Evolutionary conservation across 2,797 vertebrate species (phyloP).

Genomic region (Hippopotamyrus pictus): DNA sequence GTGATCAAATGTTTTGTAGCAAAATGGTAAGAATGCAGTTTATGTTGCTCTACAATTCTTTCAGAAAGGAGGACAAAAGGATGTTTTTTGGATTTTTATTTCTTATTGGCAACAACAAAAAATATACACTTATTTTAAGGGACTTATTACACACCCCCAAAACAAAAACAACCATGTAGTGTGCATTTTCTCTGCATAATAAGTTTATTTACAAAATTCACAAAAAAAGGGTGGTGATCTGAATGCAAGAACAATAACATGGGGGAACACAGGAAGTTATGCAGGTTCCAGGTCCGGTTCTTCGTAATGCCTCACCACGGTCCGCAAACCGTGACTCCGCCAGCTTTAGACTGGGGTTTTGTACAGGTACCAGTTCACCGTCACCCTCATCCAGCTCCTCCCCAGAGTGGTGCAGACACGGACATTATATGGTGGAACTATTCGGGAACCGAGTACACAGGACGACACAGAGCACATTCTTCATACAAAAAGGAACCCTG

Average conservation of each 20-base stretch:
- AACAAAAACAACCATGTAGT: slow-evolving; percentile 41
- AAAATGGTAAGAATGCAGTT: neutral
- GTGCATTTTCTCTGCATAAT: slow-evolving; percentile 34
- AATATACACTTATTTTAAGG: slow-evolving; percentile 32
- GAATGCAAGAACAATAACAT: slow-evolving; percentile 15
- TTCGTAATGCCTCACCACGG: slow-evolving; percentile 34
- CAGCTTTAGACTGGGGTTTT: slow-evolving; percentile 34
- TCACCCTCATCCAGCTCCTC: slow-evolving; percentile 28
- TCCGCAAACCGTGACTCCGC: slow-evolving; percentile 24
- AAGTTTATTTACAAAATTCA: slow-evolving; percentile 43
- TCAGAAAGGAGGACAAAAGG: neutral
- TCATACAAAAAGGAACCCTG: slow-evolving; percentile 30
- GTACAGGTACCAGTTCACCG: slow-evolving; percentile 24
- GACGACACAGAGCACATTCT: slow-evolving; percentile 29
- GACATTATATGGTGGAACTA: slow-evolving; percentile 8
- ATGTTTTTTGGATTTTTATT: slow-evolving; percentile 25
- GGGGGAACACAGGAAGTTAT: slow-evolving; percentile 30
- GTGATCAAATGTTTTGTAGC: neutral
- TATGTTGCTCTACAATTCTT: neutral
- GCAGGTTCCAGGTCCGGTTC: slow-evolving; percentile 28
- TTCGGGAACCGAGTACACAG: slow-evolving; percentile 22
- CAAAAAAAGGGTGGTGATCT: slow-evolving; percentile 29
- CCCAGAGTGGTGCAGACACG: slow-evolving; percentile 29
- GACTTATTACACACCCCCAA: slow-evolving; percentile 23
- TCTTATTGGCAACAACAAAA: slow-evolving; percentile 49